Evolutionary conservation across 2,888 invertebrate species (phyloP), one percentile per base, ranked within the genome.

Genomic region (Campoletis raptor): DNA sequence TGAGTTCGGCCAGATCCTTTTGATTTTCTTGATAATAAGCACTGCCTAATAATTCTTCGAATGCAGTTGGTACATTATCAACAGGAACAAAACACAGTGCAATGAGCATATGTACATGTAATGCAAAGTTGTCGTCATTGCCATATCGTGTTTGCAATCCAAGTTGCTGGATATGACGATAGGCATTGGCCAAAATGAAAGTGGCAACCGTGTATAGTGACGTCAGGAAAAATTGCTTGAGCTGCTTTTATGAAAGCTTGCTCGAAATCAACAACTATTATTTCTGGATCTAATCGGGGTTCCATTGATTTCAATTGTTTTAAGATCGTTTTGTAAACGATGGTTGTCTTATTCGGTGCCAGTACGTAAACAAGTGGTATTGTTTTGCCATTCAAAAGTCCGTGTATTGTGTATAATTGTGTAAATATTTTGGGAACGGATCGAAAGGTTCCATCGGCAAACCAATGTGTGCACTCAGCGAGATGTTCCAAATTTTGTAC

Each of bases 131-230:
- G 9, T 66, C 78, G 36, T 83, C 78, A 7, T 24, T n/a, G 4
- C 57, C 48, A 45, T 85, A 80, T 9, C 30, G 74, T 18, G 21
- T 12, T 24, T 85, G 66, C 7, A 74, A 45, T 5, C 84, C 80
- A 12, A 2, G 36, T 18, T 40, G 6, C 45, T 72, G 37, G 18
- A 78, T 30, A 10, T 70, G 42, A 40, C 72, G 76, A 21, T 57
- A 85, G 15, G 61, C 76, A 70, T 52, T 81, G 85, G 36, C 42
- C 48, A 30, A 81, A 84, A 61, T 81, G 70, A 54, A 85, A 85
- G 30, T 74, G 76, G 36, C 81, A 85, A 36, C 80, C 81, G 9
- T 54, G 48, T 18, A 48, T 48, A 48, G 15, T 15, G 48, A 48
- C 48, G 18, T 18, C 48, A 48, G 48, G 48, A 48, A 48, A 48